A percentile compares a stretch with the other conserved stretches of the same genome.
These are phyloP conservation scores for Myzus persicae DNA, from an alignment of 1,140 invertebrate genomes.

Conservation along the genomic window DNA sequence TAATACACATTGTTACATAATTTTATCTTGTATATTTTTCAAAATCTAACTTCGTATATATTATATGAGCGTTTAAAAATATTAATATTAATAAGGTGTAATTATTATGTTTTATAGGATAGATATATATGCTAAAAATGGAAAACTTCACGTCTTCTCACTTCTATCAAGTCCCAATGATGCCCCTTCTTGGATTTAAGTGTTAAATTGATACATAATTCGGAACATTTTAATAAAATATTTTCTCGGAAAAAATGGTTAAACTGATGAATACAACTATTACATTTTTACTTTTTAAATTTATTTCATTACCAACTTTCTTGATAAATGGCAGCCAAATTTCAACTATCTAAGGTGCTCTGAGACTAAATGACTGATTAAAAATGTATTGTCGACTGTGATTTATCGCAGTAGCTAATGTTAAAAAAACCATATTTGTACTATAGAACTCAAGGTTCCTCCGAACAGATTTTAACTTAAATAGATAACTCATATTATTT, in stretches of 20 bases:
- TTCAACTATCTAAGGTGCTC: no score
- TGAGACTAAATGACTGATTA: no score
- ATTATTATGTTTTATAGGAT: no score
- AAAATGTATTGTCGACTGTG: no score
- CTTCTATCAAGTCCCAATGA: not conserved
- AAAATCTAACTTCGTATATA: not conserved
- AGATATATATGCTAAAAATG: not conserved
- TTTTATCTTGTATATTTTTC: not conserved
- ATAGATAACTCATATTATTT: not conserved
- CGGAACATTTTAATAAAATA: not conserved
- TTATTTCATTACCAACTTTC: no score
- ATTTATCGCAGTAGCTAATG: not conserved
- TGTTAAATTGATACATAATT: not conserved
- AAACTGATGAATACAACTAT: no score
- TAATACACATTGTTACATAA: not conserved
- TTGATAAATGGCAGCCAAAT: no score
- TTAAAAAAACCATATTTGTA: not conserved
- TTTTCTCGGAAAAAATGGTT: no score
- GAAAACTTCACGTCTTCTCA: not conserved
- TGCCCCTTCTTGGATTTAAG: not conserved
- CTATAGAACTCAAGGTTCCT: not conserved
- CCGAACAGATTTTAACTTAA: not conserved
- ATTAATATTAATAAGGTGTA: no score
- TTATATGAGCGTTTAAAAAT: no score
- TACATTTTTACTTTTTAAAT: no score